phyloP scores from a whole-genome alignment of 2,113 vertebrate species.

The Zingel zingel region DNA sequence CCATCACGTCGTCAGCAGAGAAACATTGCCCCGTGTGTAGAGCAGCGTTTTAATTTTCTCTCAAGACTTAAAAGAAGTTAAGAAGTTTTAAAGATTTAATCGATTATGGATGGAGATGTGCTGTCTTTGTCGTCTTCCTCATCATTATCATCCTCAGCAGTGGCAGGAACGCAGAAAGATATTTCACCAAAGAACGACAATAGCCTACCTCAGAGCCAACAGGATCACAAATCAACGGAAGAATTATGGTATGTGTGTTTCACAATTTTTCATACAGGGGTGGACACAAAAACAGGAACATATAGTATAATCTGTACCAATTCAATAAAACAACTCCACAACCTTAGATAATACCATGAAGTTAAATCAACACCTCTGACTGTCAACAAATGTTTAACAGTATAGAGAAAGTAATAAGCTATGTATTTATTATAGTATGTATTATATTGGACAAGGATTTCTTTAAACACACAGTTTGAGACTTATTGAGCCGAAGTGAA shows the following conservation, averaged over 20 bases:
- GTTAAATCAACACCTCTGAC: not conserved
- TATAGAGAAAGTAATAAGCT: not conserved
- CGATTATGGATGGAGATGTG: conserved; percentile 76
- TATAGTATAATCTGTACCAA: not conserved
- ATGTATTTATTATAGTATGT: not conserved
- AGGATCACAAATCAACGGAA: conserved; percentile 50
- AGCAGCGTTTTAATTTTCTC: not conserved
- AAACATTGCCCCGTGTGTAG: not conserved
- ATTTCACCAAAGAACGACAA: conserved; percentile 48
- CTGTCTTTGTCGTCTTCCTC: conserved; percentile 65
- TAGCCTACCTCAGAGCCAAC: conserved; percentile 48
- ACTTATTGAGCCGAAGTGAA: not conserved
- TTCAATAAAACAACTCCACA: too few relatives aligned
- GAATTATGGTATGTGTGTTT: conserved; percentile 64
- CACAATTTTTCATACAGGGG: not conserved
- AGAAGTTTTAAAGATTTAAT: conserved; percentile 20
- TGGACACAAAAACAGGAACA: conserved; percentile 23
- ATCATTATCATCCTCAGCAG: conserved; percentile 35
- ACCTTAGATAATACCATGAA: not conserved
- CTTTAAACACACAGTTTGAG: not conserved
- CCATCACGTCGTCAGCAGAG: conserved; percentile 7
- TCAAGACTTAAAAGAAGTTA: conserved; percentile 37
- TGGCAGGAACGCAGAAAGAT: conserved; percentile 46
- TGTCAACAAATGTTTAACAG: not conserved
- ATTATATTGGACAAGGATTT: not conserved